Percentiles rank a stretch among this genome's conserved stretches.
phyloP scores from a whole-genome alignment of 1,140 invertebrate species.

The Solen grandis region DNA sequence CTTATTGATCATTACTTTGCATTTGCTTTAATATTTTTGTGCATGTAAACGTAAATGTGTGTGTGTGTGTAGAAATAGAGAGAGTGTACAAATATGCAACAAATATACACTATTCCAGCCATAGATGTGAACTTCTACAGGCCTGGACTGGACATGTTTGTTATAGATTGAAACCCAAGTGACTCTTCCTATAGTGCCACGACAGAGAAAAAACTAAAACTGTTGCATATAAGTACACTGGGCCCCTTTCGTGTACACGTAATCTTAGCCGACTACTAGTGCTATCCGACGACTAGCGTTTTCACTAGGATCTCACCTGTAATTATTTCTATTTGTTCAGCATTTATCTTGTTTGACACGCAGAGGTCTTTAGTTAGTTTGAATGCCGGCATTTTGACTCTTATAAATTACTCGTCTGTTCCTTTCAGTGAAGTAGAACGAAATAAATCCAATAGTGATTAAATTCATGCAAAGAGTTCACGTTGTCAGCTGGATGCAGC shows the following conservation, averaged over 20 bases:
- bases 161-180: too few species aligned
- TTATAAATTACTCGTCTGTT: not conserved
- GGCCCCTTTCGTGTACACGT: too few species aligned
- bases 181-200: not conserved
- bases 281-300: too few species aligned
- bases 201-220: not conserved
- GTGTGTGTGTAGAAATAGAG: too few species aligned
- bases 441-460: not conserved
- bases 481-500: not conserved
- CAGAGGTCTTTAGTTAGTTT: slow-evolving; percentile 18
- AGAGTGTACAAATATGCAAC: too few species aligned
- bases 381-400: slow-evolving; percentile 18
- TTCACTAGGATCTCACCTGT: not conserved
- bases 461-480: not conserved
- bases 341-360: not conserved
- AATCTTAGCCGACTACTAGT: too few species aligned
- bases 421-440: not conserved
- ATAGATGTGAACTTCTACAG: too few species aligned
- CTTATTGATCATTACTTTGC: too few species aligned
- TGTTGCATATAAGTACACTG: not conserved
- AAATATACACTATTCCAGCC: too few species aligned
- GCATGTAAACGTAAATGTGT: too few species aligned
- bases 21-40: too few species aligned
- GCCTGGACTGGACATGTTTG: too few species aligned
- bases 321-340: not conserved